A percentile compares a stretch with the other conserved stretches of the same genome.
phyloP scores from a whole-genome alignment of 35 echinoderm and acorn worm genomes.

The Heliocidaris erythrogramma region DNA sequence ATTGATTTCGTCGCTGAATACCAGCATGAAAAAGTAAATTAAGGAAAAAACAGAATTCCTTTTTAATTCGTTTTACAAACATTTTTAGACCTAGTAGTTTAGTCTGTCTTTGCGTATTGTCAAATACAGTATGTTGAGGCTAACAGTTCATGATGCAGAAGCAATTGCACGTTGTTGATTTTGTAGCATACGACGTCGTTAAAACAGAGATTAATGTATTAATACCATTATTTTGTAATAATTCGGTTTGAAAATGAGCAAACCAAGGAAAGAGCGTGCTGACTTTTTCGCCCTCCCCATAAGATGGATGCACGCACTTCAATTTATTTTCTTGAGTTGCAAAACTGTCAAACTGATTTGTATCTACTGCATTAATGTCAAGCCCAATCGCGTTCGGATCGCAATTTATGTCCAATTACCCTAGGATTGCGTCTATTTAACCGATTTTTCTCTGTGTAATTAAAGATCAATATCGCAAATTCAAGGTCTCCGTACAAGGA shows the following conservation, averaged over 20 bases:
- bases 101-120: no score
- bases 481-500: neutral
- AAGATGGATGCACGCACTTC: neutral
- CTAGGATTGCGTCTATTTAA: constrained; percentile 2
- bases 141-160: no score
- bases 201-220: no score
- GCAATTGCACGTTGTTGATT: no score
- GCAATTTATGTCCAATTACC: constrained; percentile 11
- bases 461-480: neutral
- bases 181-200: no score
- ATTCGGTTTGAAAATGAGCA: neutral
- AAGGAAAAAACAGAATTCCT: no score
- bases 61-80: no score
- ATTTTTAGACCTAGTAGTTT: no score
- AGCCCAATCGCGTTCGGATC: neutral
- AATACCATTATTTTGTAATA: no score
- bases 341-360: constrained; percentile 18
- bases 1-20: no score
- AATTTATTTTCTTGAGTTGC: neutral
- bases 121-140: no score
- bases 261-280: neutral
- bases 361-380: neutral
- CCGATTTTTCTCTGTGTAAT: neutral
- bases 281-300: neutral
- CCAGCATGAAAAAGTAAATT: no score